Base-by-base conservation (phyloP, 1,140 invertebrate genomes). In the Panagrolaimus sp. region DNA sequence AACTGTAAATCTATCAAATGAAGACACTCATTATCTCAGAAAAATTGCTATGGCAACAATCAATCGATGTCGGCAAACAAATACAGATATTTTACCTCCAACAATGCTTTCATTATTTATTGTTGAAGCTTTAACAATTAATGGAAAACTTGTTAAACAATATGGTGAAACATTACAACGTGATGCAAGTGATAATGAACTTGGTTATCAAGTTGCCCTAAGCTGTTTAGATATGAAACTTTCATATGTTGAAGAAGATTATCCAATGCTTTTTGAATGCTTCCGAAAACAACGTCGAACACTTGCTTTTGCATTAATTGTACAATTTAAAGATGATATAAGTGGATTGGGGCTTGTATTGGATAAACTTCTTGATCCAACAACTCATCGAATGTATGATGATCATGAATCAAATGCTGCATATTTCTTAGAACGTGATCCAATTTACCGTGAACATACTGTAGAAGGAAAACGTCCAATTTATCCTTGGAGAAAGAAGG, bases 151-250 rank as follows among this genome's bases (percentile, higher is more conserved):
- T 38, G 32, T 38, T 38, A 38, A 38, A 7, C 32, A 38, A 7
- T 38, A 38, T 38, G 32, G 32, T 38, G 88, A 89, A 58, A n/a
- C 21, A 28, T 58, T 58, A 14, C 21, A 26, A 12, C 28, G 28
- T 17, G 21, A 21, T 21, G 15, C 21, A 10, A 21, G 28, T 24
- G 52, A 58, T 17, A 26, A 28, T 8, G 52, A 26, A 12, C 87
- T 97, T 45, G 94, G 93, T 12, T 98, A 97, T 85, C 93, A 97
- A 84, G 93, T 94, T 4, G 92, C 94, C 0, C 91, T 98, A 0
- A 91, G 92, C 15, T 93, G 94, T 4, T 85, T 98, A 28, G 93
- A 93, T 12, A 84, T 97, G 52, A 97, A 97, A 84, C 92, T 94
- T 0, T 96, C 96, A 83, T 91, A 98, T 3, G 93, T 92, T 1